Evolutionary conservation across 2,888 invertebrate species (phyloP).

Genomic region (Encarsia formosa): DNA sequence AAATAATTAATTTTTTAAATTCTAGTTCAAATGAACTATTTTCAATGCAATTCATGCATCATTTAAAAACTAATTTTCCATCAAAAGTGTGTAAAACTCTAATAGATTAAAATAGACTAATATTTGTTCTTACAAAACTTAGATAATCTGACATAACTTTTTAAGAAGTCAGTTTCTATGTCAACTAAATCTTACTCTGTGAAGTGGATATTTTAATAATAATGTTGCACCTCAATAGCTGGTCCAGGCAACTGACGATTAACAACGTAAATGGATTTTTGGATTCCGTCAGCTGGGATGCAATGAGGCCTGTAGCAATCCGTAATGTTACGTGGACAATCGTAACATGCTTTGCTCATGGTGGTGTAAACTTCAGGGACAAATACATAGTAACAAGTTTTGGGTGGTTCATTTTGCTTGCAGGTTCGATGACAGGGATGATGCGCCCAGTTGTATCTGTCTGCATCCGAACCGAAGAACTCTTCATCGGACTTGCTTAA

Average conservation of each 20-base stretch:
- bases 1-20: no score
- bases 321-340: constrained; percentile 70
- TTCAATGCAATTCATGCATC: no score
- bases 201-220: no score
- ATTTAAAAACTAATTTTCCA: no score
- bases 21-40: no score
- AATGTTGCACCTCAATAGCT: constrained; percentile 76
- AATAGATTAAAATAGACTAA: no score
- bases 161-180: no score
- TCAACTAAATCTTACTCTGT: no score
- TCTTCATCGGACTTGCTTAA: no score
- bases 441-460: constrained; percentile 16
- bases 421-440: constrained; percentile 68
- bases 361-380: constrained; percentile 79
- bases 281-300: constrained; percentile 76
- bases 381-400: constrained; percentile 70
- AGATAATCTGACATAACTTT: no score
- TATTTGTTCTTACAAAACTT: no score
- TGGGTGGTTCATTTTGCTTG: constrained; percentile 56
- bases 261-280: constrained; percentile 69
- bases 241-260: constrained; percentile 88
- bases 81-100: no score
- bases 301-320: constrained; percentile 79
- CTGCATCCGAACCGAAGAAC: not conserved
- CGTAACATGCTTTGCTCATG: constrained; percentile 82